These are phyloP conservation scores for Anolis apletophallus DNA, from an alignment of 2,797 vertebrate genomes.

Conservation along the genomic window DNA sequence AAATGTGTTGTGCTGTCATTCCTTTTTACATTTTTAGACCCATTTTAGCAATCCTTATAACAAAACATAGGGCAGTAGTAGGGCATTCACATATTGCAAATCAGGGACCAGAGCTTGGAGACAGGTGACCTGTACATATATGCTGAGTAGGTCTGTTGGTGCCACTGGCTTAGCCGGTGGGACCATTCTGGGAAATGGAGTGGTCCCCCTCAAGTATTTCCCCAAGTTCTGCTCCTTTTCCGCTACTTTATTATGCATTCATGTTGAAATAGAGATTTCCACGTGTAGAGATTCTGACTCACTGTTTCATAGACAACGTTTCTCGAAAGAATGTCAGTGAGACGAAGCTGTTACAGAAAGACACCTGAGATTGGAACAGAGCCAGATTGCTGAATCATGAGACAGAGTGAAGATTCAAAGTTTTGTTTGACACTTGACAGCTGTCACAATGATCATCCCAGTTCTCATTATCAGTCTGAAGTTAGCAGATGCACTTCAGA, in stretches of 20 bases:
- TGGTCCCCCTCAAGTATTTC: too few species aligned
- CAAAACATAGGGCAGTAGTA: not conserved
- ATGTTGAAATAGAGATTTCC: constrained; percentile 29
- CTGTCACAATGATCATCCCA: constrained; percentile 39
- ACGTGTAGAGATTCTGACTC: constrained; percentile 32
- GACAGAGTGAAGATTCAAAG: constrained; percentile 40
- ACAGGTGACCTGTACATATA: not conserved
- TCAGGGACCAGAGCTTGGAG: not conserved
- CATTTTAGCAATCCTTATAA: not conserved
- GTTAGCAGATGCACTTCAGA: not conserved
- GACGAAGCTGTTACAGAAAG: constrained; percentile 28
- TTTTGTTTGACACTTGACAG: constrained; percentile 29
- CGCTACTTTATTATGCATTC: constrained; percentile 41
- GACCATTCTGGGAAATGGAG: too few species aligned
- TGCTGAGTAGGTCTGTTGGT: not conserved
- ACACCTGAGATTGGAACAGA: constrained; percentile 37
- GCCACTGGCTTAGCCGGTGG: too few species aligned
- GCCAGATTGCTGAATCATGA: constrained; percentile 25
- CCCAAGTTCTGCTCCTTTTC: constrained; percentile 36
- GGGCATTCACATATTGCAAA: not conserved
- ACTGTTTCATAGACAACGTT: constrained; percentile 38
- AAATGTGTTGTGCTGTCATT: not conserved
- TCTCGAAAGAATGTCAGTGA: constrained; percentile 27
- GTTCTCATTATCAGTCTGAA: constrained; percentile 24
- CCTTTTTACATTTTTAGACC: not conserved